Percentiles rank a stretch among this genome's conserved stretches.
Conservation (phyloP, 1,140 invertebrate genomes). For the Elymnias hypermnestra region DNA sequence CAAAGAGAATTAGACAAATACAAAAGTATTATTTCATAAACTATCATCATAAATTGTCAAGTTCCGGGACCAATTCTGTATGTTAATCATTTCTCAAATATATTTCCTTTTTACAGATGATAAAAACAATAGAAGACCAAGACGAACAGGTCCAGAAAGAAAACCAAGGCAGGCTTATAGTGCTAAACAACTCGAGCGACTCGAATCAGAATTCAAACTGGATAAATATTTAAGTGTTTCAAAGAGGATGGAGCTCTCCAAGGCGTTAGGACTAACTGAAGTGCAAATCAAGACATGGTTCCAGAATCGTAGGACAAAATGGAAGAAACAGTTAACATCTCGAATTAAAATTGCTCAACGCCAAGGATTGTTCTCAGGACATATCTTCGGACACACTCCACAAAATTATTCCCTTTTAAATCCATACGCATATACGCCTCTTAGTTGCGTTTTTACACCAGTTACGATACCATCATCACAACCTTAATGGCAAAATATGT, state of each 20-base stretch:
- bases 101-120: constrained; percentile 46
- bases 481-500: constrained; percentile 25
- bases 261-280: constrained; percentile 91
- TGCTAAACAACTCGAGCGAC: constrained; percentile 91
- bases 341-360: constrained; percentile 90
- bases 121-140: constrained; percentile 79
- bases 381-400: constrained; percentile 80
- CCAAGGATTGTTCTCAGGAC: constrained; percentile 85
- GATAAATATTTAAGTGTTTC: constrained; percentile 97
- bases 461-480: constrained; percentile 63
- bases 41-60: too few species aligned
- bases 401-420: constrained; percentile 79
- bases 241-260: constrained; percentile 95
- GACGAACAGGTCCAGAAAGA: constrained; percentile 91
- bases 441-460: constrained; percentile 75
- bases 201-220: constrained; percentile 95
- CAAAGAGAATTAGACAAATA: too few species aligned
- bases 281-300: constrained; percentile 99
- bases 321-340: constrained; percentile 96
- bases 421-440: constrained; percentile 66
- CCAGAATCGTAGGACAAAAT: constrained; percentile 95
- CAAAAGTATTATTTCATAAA: too few species aligned
- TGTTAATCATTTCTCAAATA: constrained; percentile 1
- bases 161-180: constrained; percentile 97
- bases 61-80: too few species aligned